Evolutionary conservation across 2,888 invertebrate species (phyloP).

Genomic region (Drosophila rellima): DNA sequence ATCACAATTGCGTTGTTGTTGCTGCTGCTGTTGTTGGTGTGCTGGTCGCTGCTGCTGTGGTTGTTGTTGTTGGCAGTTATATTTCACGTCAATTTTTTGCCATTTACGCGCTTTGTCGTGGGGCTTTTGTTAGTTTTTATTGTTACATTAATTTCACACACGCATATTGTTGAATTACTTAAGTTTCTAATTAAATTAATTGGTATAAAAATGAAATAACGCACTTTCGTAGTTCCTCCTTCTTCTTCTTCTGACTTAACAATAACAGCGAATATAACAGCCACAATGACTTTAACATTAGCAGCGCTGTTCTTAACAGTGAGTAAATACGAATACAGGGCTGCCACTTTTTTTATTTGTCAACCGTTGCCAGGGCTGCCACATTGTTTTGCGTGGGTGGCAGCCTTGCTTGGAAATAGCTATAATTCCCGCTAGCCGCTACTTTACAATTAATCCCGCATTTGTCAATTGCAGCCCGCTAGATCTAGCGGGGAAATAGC

Average conservation of each 20-base stretch:
- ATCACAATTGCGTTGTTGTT: conserved; percentile 82
- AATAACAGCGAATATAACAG: conserved; percentile 48
- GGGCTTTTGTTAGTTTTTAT: conserved; percentile 45
- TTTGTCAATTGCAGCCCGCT: too few species aligned
- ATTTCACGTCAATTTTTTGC: conserved; percentile 60
- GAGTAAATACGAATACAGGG: background rate
- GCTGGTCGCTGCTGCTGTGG: conserved; percentile 49
- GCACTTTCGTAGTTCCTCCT: conserved; percentile 69
- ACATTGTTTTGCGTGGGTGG: too few species aligned
- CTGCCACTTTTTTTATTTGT: too few species aligned
- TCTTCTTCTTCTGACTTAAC: conserved; percentile 54
- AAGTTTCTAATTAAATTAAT: conserved; percentile 72
- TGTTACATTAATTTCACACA: conserved; percentile 60
- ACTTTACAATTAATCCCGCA: too few species aligned
- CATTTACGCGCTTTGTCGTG: conserved; percentile 54
- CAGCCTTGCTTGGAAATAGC: too few species aligned
- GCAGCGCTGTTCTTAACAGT: conserved; percentile 38
- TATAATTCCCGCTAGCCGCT: too few species aligned
- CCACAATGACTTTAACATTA: conserved; percentile 27
- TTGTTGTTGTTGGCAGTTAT: conserved; percentile 73
- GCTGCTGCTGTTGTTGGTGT: conserved; percentile 54
- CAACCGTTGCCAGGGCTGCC: too few species aligned
- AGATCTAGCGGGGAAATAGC: too few species aligned
- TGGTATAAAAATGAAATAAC: conserved; percentile 78
- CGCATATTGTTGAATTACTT: conserved; percentile 67